These are phyloP conservation scores for Serripes groenlandicus DNA, from an alignment of 2,888 invertebrate species.

Conservation along the genomic window DNA sequence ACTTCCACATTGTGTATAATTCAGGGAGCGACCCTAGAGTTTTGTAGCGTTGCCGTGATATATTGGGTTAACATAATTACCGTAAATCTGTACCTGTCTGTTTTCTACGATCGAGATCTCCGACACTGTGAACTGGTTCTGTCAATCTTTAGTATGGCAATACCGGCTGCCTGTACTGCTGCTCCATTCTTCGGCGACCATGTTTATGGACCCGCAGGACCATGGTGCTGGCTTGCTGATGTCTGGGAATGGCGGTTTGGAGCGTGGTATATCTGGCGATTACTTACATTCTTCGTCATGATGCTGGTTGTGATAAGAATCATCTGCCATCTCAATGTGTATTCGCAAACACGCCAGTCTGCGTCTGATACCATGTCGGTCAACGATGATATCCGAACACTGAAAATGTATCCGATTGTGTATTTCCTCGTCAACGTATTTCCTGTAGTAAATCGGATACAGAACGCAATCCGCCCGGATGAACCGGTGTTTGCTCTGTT, in stretches of 20 bases:
- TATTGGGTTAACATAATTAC: constrained; percentile 34
- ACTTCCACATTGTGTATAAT: constrained; percentile 19
- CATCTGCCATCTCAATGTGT: background rate
- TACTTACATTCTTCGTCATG: constrained; percentile 27
- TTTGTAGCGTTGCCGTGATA: constrained; percentile 24
- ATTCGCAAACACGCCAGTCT: background rate
- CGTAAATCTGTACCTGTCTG: constrained; percentile 34
- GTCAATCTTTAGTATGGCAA: constrained; percentile 8
- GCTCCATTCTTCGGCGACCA: constrained; percentile 34
- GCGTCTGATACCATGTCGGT: background rate
- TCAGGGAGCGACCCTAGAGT: constrained; percentile 37
- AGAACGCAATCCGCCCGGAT: constrained; percentile 17
- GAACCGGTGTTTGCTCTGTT: constrained; percentile 32
- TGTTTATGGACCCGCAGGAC: constrained; percentile 48
- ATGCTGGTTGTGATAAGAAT: constrained; percentile 31
- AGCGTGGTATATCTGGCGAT: constrained; percentile 51
- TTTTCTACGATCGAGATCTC: constrained; percentile 9
- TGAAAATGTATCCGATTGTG: constrained; percentile 42
- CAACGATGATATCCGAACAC: constrained; percentile 34
- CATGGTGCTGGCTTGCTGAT: constrained; percentile 55
- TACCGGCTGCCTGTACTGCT: constrained; percentile 20
- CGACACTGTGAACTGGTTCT: constrained; percentile 10
- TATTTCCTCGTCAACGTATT: constrained; percentile 40
- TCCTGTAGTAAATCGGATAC: constrained; percentile 33
- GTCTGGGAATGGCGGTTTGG: constrained; percentile 44